Percentiles rank a stretch among this genome's conserved stretches.
Conservation (phyloP, 2,888 invertebrate genomes). For the Drosophila hamatofila region DNA sequence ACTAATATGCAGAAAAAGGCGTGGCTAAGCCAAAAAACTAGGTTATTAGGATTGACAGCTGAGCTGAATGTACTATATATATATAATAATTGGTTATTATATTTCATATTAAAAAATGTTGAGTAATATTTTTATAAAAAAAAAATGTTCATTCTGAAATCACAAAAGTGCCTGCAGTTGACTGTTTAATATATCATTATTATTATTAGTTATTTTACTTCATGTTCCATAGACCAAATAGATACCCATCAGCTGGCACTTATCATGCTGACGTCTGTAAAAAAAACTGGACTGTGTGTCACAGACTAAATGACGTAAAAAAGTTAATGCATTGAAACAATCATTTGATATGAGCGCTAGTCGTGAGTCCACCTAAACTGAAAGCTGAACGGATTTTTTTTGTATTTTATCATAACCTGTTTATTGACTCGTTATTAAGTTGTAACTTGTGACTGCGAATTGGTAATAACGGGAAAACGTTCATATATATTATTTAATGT, state of each 20-base stretch:
- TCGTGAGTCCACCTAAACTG: background rate
- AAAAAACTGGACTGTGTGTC: slow-evolving; percentile 24
- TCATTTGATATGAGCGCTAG: slow-evolving; percentile 5
- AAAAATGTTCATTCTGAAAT: background rate
- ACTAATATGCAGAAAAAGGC: background rate
- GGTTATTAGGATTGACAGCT: background rate
- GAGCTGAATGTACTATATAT: background rate
- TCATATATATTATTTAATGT: slow-evolving; percentile 1
- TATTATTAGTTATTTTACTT: background rate
- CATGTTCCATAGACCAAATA: background rate
- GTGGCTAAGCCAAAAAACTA: background rate
- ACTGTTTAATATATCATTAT: background rate
- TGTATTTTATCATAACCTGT: slow-evolving; percentile 30
- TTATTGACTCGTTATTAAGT: slow-evolving; percentile 31
- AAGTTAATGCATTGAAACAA: slow-evolving; percentile 3
- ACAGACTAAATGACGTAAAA: slow-evolving; percentile 43
- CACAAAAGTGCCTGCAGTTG: background rate
- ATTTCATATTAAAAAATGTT: background rate
- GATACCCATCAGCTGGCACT: background rate
- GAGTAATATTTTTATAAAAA: background rate
- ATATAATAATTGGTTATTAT: background rate
- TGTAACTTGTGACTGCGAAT: slow-evolving; percentile 17
- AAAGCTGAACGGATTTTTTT: slow-evolving; percentile 10
- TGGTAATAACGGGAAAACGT: slow-evolving; percentile 6
- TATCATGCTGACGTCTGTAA: slow-evolving; percentile 7